Evolutionary conservation across 1,140 invertebrate genomes (phyloP), one percentile per base, ranked within the genome.

Genomic region (Heliconius nattereri): DNA sequence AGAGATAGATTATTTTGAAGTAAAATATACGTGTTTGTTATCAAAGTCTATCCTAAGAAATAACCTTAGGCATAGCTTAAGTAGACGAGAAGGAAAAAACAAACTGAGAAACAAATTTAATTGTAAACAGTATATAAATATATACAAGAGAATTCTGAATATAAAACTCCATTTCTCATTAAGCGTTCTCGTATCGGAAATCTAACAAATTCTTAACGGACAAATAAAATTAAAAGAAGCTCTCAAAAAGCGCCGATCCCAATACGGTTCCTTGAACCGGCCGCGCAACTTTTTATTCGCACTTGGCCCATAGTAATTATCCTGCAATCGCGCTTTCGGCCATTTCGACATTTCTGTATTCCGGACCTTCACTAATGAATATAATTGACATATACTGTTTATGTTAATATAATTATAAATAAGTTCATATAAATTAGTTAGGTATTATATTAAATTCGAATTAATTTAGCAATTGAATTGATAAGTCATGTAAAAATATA

Each of bases 351-450:
- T 66, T 66, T 66, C 60, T 66, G 23, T 26, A 66, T 66, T 66
- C 79, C 80, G 66, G 76, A 76, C 79, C 80, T 82, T 72, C 73
- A 66, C 77, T 82, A 82, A 84, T 81, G 76, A 85, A 81, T 80
- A 78, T 60, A 82, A 84, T 78, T 83, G 85, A 85, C 85, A 82
- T 80, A 75, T 81, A 85, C 83, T 57, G 54, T 45, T 57, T 75
- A 57, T 35, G 19, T 35, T 54, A 32, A 29, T 52, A 29, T 75
- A 32, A 75, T 32, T 7, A 32, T 2, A 54, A 75, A 66, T 66
- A 66, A 29, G 26, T 29, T 16, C 11, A 66, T 26, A 66, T 66
- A 11, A 66, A 29, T 66, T 29, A 66, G 23, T 26, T 29, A 45
- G 40, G 13, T 45, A 16, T 29, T n/a, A 66, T 66, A 13, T 13